Evolutionary conservation across 2,113 vertebrate genomes (phyloP).

Genomic region (Pterocles gutturalis): DNA sequence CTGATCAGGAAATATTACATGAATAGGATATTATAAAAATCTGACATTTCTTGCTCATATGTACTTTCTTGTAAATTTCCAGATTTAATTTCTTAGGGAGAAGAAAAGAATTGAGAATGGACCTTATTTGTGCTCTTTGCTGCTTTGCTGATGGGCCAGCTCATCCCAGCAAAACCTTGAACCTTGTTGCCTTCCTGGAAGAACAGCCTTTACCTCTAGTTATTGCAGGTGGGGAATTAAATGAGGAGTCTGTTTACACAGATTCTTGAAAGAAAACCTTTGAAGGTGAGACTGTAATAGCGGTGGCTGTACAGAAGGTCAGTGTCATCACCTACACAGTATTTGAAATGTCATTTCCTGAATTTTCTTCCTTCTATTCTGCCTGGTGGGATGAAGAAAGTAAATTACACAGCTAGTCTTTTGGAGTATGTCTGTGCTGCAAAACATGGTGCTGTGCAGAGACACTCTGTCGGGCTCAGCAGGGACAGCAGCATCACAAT

Average conservation of each 20-base stretch:
- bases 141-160: not conserved
- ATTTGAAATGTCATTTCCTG: not conserved
- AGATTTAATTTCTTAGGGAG: not conserved
- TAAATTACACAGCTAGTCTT: not conserved
- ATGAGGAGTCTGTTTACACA: not conserved
- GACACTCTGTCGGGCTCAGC: not conserved
- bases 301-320: not conserved
- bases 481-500: not conserved
- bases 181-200: not conserved
- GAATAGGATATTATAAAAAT: not conserved
- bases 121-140: not conserved
- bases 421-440: not conserved
- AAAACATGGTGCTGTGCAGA: not conserved
- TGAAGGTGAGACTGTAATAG: not conserved
- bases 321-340: not conserved
- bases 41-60: not conserved
- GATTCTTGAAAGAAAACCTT: not conserved
- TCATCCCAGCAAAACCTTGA: not conserved
- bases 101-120: not conserved
- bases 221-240: not conserved
- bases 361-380: not conserved
- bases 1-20: not conserved
- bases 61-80: not conserved
- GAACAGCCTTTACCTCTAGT: not conserved
- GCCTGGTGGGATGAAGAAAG: not conserved